Conservation (phyloP, 92 coral and sea anemone genomes). For the Epizoanthus scotinus region DNA sequence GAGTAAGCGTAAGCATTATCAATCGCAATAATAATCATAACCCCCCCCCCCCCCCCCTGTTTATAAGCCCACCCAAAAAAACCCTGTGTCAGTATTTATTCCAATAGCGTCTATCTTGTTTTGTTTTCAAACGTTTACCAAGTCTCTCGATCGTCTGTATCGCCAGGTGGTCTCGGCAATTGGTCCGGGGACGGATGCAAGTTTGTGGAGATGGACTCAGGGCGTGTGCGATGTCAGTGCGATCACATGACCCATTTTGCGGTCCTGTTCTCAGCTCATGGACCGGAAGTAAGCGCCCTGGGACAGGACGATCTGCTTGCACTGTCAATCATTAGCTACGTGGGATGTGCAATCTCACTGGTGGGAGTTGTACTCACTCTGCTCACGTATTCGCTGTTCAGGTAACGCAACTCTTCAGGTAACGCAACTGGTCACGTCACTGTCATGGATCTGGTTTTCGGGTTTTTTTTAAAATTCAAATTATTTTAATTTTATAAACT, state of each 20-base stretch:
- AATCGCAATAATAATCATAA: too few relatives aligned
- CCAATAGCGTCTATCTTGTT: too few relatives aligned
- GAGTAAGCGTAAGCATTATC: too few relatives aligned
- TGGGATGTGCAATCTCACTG: slow-evolving; percentile 55
- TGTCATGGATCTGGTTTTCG: too few relatives aligned
- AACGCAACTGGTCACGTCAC: too few relatives aligned
- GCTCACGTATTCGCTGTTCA: slow-evolving; percentile 50
- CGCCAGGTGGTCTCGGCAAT: slow-evolving; percentile 55
- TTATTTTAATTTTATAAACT: too few relatives aligned
- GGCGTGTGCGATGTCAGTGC: slow-evolving; percentile 49
- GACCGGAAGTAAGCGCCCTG: slow-evolving; percentile 22
- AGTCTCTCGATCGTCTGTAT: not conserved
- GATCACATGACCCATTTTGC: slow-evolving; percentile 67
- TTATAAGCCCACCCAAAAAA: too few relatives aligned
- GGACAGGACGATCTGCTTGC: slow-evolving; percentile 43
- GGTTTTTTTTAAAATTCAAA: too few relatives aligned
- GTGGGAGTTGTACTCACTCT: slow-evolving; percentile 46
- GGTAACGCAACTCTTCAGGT: slow-evolving; percentile 49
- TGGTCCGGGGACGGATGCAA: slow-evolving; percentile 57
- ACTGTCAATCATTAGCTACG: slow-evolving; percentile 51
- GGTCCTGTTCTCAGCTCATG: slow-evolving; percentile 50
- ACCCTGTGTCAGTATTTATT: too few relatives aligned
- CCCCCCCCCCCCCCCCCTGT: too few relatives aligned
- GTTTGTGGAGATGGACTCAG: slow-evolving; percentile 29
- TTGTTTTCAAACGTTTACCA: too few relatives aligned